A percentile compares a stretch with the other conserved stretches of the same genome.
Evolutionary conservation across 2,797 vertebrate species (phyloP).

Genomic region (Manis javanica): DNA sequence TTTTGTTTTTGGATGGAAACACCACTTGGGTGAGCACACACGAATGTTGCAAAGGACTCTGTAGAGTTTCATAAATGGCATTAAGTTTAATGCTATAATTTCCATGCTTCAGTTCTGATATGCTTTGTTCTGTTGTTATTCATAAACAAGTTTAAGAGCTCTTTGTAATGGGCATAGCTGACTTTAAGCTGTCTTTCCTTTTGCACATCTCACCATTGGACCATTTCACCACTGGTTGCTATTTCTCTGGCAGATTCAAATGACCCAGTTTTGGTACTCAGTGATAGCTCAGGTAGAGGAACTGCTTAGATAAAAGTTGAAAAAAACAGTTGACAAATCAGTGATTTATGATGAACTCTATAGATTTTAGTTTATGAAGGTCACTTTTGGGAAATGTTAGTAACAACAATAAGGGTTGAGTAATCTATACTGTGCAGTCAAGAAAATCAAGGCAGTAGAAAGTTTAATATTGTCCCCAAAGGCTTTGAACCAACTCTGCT

Average conservation of each 20-base stretch:
- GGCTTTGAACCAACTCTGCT: background rate
- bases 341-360: background rate
- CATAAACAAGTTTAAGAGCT: background rate
- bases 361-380: constrained; percentile 39
- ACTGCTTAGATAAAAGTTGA: background rate
- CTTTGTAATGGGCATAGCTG: background rate
- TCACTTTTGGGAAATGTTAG: constrained; percentile 43
- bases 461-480: background rate
- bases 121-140: background rate
- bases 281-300: background rate
- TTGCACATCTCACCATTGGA: background rate
- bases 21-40: background rate
- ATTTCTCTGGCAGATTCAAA: constrained; percentile 13
- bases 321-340: background rate
- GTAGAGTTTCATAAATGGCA: background rate
- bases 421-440: background rate
- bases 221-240: background rate
- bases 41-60: background rate
- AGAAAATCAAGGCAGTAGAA: background rate
- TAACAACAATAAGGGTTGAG: background rate
- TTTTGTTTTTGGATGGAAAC: background rate
- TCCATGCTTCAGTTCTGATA: background rate
- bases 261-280: background rate
- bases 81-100: background rate
- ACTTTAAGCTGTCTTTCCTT: background rate